A percentile compares a stretch with the other conserved stretches of the same genome.
These are phyloP conservation scores for Neomonachus schauinslandi DNA, from an alignment of 2,113 vertebrate genomes.

Conservation along the genomic window DNA sequence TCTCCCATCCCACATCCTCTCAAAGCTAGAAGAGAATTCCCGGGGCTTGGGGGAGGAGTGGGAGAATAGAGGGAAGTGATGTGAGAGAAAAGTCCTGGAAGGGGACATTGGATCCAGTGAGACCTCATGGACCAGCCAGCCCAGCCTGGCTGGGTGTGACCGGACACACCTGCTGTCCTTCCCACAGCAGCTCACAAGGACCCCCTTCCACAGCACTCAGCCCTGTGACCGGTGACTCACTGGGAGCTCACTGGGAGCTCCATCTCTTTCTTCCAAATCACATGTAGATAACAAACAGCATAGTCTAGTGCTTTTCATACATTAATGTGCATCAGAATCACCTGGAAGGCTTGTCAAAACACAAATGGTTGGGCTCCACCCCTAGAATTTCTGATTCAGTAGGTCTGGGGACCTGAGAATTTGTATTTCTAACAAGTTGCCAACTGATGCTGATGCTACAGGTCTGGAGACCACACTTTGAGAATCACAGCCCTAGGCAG, in stretches of 20 bases:
- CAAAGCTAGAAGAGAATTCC: background rate
- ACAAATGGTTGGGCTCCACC: background rate
- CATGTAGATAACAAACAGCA: background rate
- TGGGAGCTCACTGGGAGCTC: background rate
- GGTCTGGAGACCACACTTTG: background rate
- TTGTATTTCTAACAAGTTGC: background rate
- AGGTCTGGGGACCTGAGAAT: background rate
- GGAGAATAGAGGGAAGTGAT: background rate
- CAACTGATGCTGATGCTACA: background rate
- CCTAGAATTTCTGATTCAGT: background rate
- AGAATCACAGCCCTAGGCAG: background rate
- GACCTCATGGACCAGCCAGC: background rate
- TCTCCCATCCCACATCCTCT: background rate
- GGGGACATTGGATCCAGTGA: background rate
- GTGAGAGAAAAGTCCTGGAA: background rate
- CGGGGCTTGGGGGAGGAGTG: background rate
- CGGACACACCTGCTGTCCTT: background rate
- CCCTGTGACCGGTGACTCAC: background rate
- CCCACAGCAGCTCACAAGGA: background rate
- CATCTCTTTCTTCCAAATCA: background rate
- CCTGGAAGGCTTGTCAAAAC: background rate
- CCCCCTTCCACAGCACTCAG: background rate
- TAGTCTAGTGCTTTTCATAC: background rate
- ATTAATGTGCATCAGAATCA: background rate
- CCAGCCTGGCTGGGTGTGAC: too few species aligned